A percentile compares a stretch with the other conserved stretches of the same genome.
These are phyloP conservation scores for Bombus sylvicola DNA, from an alignment of 1,140 invertebrate species.

Conservation along the genomic window DNA sequence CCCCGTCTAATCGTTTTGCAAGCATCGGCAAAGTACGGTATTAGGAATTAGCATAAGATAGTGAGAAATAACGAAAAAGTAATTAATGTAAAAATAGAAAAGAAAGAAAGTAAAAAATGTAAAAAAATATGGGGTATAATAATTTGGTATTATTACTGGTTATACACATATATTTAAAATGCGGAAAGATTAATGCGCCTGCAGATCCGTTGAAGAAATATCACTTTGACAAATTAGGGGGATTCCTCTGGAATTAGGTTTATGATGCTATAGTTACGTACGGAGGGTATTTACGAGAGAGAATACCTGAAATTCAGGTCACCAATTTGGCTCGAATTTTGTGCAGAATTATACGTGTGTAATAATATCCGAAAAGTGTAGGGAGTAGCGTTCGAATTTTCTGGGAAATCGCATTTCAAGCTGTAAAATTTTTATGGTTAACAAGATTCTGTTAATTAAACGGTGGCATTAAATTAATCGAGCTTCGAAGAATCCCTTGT, in stretches of 20 bases:
- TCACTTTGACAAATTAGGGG: constrained; percentile 9
- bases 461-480: neutral
- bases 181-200: neutral
- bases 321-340: constrained; percentile 10
- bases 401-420: neutral
- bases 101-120: no score
- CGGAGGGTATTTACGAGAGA: neutral
- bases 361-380: neutral
- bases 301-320: constrained; percentile 19
- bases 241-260: constrained; percentile 12
- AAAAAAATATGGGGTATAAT: neutral
- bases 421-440: neutral
- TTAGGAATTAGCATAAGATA: neutral
- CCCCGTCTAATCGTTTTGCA: no score
- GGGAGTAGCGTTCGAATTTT: neutral
- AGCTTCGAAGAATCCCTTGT: neutral
- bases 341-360: neutral
- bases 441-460: neutral
- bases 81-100: no score
- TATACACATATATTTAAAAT: neutral
- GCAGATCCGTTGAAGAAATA: neutral
- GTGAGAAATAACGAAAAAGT: no score
- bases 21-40: neutral
- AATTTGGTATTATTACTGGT: neutral
- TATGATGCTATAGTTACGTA: neutral